These are phyloP conservation scores for Chaetodon trifascialis DNA, from an alignment of 2,113 vertebrate genomes.

Conservation along the genomic window DNA sequence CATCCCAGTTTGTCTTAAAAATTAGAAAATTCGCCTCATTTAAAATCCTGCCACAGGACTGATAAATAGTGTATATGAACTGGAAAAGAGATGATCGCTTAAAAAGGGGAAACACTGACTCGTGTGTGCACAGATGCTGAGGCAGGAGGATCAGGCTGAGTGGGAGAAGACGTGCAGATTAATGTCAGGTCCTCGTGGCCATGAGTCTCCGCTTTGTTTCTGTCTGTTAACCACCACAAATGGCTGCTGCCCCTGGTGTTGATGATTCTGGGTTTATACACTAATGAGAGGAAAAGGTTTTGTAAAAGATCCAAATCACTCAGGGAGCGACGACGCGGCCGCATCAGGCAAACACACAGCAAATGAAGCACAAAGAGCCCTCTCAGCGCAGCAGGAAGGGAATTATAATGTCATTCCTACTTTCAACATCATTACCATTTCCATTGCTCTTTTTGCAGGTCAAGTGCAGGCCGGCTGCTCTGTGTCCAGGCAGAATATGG, in stretches of 20 bases:
- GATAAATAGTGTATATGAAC: not conserved
- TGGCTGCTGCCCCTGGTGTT: slow-evolving; percentile 39
- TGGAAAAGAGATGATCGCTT: not conserved
- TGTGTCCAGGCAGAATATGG: slow-evolving; percentile 40
- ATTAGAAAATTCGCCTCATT: not conserved
- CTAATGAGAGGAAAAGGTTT: slow-evolving; percentile 75
- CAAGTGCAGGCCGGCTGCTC: slow-evolving; percentile 42
- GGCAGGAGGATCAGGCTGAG: slow-evolving; percentile 37
- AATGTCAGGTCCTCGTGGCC: slow-evolving; percentile 54
- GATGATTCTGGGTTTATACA: slow-evolving; percentile 52
- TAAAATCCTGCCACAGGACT: not conserved
- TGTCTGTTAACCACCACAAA: slow-evolving; percentile 66
- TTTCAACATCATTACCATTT: slow-evolving; percentile 72
- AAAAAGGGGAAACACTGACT: not conserved
- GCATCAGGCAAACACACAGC: slow-evolving; percentile 61
- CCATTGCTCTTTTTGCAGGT: slow-evolving; percentile 57
- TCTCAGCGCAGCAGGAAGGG: slow-evolving; percentile 65
- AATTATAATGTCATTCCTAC: slow-evolving; percentile 68
- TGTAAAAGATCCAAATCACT: slow-evolving; percentile 69
- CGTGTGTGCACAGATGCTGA: slow-evolving; percentile 19
- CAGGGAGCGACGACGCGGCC: slow-evolving; percentile 22
- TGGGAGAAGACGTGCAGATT: slow-evolving; percentile 45
- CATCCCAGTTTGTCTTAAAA: slow-evolving; percentile 8
- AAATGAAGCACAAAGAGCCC: slow-evolving; percentile 73
- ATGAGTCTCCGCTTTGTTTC: slow-evolving; percentile 57